A percentile compares a stretch with the other conserved stretches of the same genome.
Conservation (phyloP, 2,113 vertebrate genomes). For the Nestor notabilis region DNA sequence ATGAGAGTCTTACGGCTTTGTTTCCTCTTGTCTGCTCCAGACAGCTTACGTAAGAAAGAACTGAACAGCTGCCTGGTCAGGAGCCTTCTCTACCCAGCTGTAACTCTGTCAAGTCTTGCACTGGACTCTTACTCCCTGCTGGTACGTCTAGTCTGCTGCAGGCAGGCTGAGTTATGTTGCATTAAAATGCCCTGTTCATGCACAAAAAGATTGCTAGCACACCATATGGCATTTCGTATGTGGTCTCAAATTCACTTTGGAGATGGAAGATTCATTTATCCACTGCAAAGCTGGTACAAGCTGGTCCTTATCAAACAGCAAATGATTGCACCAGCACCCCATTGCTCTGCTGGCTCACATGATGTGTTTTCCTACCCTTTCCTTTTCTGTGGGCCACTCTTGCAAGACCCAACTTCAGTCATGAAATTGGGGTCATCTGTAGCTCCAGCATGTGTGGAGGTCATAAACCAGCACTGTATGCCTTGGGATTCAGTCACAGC, state of each 20-base stretch:
- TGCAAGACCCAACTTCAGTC: neutral
- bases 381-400: neutral
- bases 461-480: neutral
- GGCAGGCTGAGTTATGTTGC: neutral
- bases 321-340: neutral
- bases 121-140: neutral
- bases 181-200: neutral
- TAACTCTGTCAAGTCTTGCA: neutral
- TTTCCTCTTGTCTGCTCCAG: neutral
- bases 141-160: neutral
- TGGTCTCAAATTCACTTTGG: neutral
- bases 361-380: neutral
- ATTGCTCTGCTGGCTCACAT: neutral
- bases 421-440: neutral
- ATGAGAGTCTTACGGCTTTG: neutral
- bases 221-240: neutral
- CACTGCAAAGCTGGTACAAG: neutral
- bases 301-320: neutral
- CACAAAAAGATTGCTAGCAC: neutral
- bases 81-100: neutral
- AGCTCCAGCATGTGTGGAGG: neutral
- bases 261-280: neutral
- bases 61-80: fast-evolving
- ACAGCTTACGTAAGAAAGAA: neutral
- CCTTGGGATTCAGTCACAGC: neutral